phyloP scores from a whole-genome alignment of 2,797 vertebrate species.

The Babyrousa celebensis region DNA sequence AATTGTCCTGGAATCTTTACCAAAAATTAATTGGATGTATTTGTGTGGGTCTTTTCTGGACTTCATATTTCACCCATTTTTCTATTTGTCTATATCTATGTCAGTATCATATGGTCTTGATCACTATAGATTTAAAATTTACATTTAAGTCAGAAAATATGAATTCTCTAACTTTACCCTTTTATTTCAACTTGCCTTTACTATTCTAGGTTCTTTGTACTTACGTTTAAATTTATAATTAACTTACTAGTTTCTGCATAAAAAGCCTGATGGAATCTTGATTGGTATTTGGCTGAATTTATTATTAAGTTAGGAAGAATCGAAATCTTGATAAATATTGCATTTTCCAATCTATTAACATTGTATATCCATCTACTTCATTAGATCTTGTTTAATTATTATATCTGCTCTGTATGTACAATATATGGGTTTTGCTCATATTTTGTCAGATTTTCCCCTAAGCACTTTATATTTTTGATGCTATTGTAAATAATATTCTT shows the following conservation, averaged over 20 bases:
- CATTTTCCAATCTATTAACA: background rate
- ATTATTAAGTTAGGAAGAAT: background rate
- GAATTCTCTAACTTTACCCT: background rate
- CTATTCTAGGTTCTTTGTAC: background rate
- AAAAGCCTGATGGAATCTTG: background rate
- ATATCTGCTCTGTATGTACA: background rate
- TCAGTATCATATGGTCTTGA: background rate
- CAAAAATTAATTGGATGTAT: background rate
- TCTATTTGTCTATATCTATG: background rate
- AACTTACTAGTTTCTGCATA: background rate
- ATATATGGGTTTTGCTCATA: background rate
- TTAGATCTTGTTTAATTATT: background rate
- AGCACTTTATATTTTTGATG: background rate
- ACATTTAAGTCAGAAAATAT: background rate
- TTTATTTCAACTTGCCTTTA: background rate
- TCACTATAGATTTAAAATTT: background rate
- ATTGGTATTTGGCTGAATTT: background rate
- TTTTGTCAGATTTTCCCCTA: background rate
- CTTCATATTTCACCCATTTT: background rate
- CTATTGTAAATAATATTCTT: background rate
- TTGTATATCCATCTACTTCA: background rate
- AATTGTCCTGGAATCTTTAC: background rate
- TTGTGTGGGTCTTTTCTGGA: background rate
- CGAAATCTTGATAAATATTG: background rate
- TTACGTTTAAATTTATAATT: conserved; percentile 26